phyloP scores from a whole-genome alignment of 2,113 vertebrate genomes.

The Pachycephala philippinensis region DNA sequence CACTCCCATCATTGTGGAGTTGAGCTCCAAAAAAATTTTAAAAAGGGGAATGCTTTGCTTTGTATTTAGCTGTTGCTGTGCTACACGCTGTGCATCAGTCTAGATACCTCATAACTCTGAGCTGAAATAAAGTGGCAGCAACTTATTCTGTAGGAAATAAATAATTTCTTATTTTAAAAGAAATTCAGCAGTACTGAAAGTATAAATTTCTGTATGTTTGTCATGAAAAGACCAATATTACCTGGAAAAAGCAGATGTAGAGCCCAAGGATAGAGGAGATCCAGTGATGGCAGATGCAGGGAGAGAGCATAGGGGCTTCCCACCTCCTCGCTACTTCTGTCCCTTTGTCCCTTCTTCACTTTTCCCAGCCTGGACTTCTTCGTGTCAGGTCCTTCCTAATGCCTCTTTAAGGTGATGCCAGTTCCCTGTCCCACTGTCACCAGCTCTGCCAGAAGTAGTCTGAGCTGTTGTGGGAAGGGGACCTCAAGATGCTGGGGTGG shows the following conservation, averaged over 20 bases:
- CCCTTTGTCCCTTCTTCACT: not conserved
- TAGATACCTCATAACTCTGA: not conserved
- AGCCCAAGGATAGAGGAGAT: not conserved
- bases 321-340: not conserved
- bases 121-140: not conserved
- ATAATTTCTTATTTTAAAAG: not conserved
- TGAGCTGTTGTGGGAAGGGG: rapidly evolving
- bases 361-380: not conserved
- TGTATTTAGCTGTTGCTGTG: not conserved
- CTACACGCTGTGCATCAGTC: not conserved
- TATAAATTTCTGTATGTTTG: not conserved
- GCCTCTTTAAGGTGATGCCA: not conserved
- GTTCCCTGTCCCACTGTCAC: not conserved
- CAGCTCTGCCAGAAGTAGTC: not conserved
- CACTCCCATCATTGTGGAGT: not conserved
- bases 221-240: not conserved
- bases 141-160: not conserved
- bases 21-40: not conserved
- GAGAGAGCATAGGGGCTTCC: not conserved
- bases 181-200: not conserved
- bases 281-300: not conserved
- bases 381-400: not conserved
- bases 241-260: not conserved
- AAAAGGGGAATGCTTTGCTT: not conserved
- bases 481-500: not conserved